Base-by-base conservation (phyloP, 2,797 vertebrate species). In the Melanotaenia nigrans region DNA sequence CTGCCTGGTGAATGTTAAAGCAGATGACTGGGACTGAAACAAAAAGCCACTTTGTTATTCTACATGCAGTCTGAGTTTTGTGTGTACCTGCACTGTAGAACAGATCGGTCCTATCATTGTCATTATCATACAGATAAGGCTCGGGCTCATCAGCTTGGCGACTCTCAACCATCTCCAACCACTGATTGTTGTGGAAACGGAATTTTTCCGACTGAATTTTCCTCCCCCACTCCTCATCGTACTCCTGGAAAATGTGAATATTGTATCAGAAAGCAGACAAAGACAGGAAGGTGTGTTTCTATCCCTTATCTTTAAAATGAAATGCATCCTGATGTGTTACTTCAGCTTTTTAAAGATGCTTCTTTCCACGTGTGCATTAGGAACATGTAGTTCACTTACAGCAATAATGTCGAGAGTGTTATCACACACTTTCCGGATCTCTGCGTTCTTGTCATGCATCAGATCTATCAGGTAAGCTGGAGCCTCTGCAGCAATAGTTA, bases 161-260 rank as follows among this genome's bases (percentile, higher is more conserved):
- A 75, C 95, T 97, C 90, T 98, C 97, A 3, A 97, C 96, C 97
- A 98, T 98, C 87, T 98, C 97, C 78, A 98, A 68, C 97, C 97
- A 98, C 86, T 98, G 97, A 42, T 97, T 97, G 90, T 98, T 98
- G 85, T 98, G 96, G 95, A 96, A 98, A 32, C 96, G 95, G 59
- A 98, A 98, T 84, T 98, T 98, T 83, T 97, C 96, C 0, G 96
- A 96, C 86, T 98, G 97, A 78, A 98, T 98, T 89, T 98, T 98
- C 87, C 95, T 95, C 28, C 97, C 97, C 97, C 97, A 98, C 84
- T 97, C 96, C 79, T 97, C 96, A 75, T 98, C 97, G 32, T 98
- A 98, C 86, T 98, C 97, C 97, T 98, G 73, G 3, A 57, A 55
- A 64, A 47, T 3, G 0, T 0, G 24, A 32, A 16, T 30, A 4